Conservation (phyloP, 2,113 vertebrate genomes). For the Notothenia rossii region DNA sequence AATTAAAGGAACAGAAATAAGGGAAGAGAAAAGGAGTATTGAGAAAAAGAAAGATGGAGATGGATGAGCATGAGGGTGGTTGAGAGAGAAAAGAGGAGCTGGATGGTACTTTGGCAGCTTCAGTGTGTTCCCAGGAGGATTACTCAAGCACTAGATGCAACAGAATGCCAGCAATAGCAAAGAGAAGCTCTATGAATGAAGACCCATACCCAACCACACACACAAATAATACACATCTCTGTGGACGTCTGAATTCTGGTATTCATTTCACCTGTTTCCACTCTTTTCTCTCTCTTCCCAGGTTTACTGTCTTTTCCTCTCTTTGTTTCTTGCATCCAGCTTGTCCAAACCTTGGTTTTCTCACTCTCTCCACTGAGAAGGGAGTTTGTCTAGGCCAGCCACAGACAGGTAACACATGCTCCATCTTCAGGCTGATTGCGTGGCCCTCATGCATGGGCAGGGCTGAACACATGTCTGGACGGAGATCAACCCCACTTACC, state of each 20-base stretch:
- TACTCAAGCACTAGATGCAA: conserved; percentile 77
- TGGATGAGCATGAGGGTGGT: conserved; percentile 55
- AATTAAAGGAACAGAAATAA: conserved; percentile 40
- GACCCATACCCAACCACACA: conserved; percentile 19
- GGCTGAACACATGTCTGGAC: not conserved
- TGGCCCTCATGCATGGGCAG: not conserved
- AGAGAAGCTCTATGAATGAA: conserved; percentile 69
- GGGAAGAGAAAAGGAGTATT: conserved; percentile 26
- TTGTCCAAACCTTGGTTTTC: not conserved
- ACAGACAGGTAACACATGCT: conserved; percentile 63
- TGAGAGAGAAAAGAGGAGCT: conserved; percentile 73
- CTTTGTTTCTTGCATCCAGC: conserved; percentile 5
- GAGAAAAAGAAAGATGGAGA: conserved; percentile 41
- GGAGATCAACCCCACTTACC: not conserved
- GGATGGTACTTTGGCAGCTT: conserved; percentile 82
- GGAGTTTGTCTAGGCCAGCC: conserved; percentile 21
- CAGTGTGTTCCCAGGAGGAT: conserved; percentile 85
- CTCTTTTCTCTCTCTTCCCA: not conserved
- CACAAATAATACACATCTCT: conserved; percentile 26
- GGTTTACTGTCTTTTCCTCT: conserved; percentile 1
- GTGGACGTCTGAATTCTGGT: conserved; percentile 11
- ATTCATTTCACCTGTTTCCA: conserved; percentile 41
- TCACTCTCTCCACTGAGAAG: conserved; percentile 22
- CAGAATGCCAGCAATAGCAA: conserved; percentile 72
- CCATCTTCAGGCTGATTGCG: conserved; percentile 27